A percentile compares a stretch with the other conserved stretches of the same genome.
phyloP scores from a whole-genome alignment of 2,888 invertebrate genomes.

The Limnephilus rhombicus region DNA sequence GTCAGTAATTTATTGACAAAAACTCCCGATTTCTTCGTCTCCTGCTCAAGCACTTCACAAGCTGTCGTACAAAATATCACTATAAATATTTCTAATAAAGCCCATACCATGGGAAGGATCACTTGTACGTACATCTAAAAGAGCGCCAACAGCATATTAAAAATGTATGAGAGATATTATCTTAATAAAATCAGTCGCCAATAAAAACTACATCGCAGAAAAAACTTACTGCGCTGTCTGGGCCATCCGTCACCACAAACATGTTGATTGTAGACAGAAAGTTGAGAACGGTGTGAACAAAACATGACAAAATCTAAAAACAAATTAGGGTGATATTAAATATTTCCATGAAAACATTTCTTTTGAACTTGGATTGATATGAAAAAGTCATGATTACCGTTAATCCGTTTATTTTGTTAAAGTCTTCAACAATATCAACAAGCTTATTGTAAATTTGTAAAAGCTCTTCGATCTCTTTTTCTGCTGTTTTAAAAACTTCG shows the following conservation, averaged over 20 bases:
- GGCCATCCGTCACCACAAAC: constrained; percentile 20
- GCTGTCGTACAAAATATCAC: constrained; percentile 38
- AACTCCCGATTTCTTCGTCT: constrained; percentile 46
- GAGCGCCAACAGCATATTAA: neutral
- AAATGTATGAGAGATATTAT: neutral
- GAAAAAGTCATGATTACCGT: constrained; percentile 32
- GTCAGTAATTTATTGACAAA: constrained; percentile 52
- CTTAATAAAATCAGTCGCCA: neutral
- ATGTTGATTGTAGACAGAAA: constrained; percentile 33
- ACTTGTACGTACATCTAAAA: neutral
- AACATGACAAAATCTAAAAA: constrained; percentile 40
- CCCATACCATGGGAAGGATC: constrained; percentile 34
- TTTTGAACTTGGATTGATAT: neutral
- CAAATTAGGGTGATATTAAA: neutral
- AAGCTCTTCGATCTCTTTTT: constrained; percentile 31
- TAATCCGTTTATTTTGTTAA: constrained; percentile 49
- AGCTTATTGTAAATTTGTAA: constrained; percentile 49
- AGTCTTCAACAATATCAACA: constrained; percentile 46
- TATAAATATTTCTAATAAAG: constrained; percentile 14
- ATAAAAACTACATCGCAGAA: neutral
- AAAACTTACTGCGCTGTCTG: neutral
- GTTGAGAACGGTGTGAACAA: constrained; percentile 32
- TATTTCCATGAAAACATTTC: neutral
- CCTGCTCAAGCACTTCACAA: constrained; percentile 56
- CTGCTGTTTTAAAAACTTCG: neutral